phyloP scores from a whole-genome alignment of 2,113 vertebrate species.

The Myrmophylax atrothorax region DNA sequence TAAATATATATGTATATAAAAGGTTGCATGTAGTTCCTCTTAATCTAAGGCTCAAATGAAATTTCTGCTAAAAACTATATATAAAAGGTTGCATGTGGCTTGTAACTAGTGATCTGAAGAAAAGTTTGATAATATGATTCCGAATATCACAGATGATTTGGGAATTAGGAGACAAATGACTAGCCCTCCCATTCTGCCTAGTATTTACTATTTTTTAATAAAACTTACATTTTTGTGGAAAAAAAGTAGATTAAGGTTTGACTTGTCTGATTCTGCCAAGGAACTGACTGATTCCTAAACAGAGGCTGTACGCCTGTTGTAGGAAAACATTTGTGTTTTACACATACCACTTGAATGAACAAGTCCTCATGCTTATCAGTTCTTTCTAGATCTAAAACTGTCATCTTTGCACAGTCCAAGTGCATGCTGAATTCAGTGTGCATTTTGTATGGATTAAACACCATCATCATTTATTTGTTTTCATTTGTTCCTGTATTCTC shows the following conservation, averaged over 20 bases:
- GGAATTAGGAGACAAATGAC: background rate
- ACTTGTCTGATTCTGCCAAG: background rate
- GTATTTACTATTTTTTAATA: background rate
- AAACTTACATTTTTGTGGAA: background rate
- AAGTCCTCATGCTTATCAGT: background rate
- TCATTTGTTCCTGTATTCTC: background rate
- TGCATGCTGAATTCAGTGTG: background rate
- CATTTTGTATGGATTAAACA: background rate
- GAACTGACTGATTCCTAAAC: background rate
- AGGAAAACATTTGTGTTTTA: constrained; percentile 17
- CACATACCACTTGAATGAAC: background rate
- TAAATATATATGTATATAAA: background rate
- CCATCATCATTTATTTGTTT: background rate
- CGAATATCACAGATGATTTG: background rate
- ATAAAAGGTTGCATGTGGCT: background rate
- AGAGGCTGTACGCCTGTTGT: background rate
- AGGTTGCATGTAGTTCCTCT: background rate
- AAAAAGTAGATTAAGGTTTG: background rate
- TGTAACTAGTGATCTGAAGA: background rate
- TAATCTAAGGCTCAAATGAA: background rate
- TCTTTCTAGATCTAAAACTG: background rate
- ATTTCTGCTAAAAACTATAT: background rate
- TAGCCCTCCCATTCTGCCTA: background rate
- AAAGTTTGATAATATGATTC: background rate
- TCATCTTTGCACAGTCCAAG: background rate